Base-by-base conservation (phyloP, 1,140 invertebrate species). In the Arctopsyche grandis region DNA sequence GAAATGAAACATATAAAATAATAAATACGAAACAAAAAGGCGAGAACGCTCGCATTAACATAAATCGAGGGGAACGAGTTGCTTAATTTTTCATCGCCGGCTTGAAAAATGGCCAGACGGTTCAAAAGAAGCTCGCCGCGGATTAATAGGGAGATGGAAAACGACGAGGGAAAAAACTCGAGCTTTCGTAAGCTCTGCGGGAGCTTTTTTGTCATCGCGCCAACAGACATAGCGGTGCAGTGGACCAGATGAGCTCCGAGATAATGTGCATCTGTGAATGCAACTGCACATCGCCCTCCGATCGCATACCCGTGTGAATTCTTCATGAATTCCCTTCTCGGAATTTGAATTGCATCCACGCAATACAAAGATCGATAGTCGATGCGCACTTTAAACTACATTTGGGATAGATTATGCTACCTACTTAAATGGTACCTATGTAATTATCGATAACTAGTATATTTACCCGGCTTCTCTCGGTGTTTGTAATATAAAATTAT, bases 41-140 rank as follows among this genome's bases (percentile, higher is more conserved):
- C 63, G 24, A 66, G 24, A 12, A 24, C 63, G 63, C 24, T 66
- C 63, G 21, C 63, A 66, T 66, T 66, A 66, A 66, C 63, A 74
- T 74, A 58, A 74, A 74, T 74, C 16, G 71, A 74, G 71, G 24
- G 63, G 69, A 71, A 71, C 44, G 69, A 43, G n/a, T 48, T 19
- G 66, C 77, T 79, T 52, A 73, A 80, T 77, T 77, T 77, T 77
- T 80, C 75, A 80, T 77, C 75, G 75, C 24, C 21, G 75, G 26
- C 26, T 26, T 63, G 60, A 76, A 66, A 76, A 76, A 76, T 63
- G 21, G 44, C n/a, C 38, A 9, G 22, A 14, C 19, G 43, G 26
- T 74, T 74, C 71, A 74, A 56, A 74, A 74, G 71, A 48, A 56
- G 52, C 69, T 14, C 21, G 14, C 44, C 5, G 9, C 12, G 44